Conservation (phyloP, 2,888 invertebrate genomes). For the Pachydiplax longipennis region DNA sequence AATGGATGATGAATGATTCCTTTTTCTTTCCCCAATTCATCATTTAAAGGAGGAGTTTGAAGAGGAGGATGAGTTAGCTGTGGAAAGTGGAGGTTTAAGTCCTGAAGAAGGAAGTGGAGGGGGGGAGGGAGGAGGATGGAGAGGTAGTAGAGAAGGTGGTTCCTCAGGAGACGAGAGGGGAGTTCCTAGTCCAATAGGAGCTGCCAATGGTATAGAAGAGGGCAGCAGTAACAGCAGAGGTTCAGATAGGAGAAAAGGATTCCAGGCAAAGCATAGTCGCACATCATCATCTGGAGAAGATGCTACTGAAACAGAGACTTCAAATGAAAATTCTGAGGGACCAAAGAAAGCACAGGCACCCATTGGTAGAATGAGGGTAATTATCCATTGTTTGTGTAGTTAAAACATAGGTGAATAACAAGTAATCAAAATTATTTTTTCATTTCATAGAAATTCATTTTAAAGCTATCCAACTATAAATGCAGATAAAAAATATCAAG, state of each 20-base stretch:
- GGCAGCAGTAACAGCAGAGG: background rate
- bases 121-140: slow-evolving; percentile 8
- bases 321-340: slow-evolving; percentile 26
- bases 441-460: too few relatives aligned
- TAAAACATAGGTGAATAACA: background rate
- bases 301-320: background rate
- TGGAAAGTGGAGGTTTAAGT: background rate
- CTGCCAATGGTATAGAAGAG: slow-evolving; percentile 8
- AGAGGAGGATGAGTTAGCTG: slow-evolving; percentile 41
- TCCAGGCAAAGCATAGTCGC: slow-evolving; percentile 21
- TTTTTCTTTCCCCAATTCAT: background rate
- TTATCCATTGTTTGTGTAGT: background rate
- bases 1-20: too few relatives aligned
- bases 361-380: slow-evolving; percentile 20
- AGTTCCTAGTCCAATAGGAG: background rate
- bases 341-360: slow-evolving; percentile 30
- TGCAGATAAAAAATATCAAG: too few relatives aligned
- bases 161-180: slow-evolving; percentile 29
- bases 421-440: too few relatives aligned
- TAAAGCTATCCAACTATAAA: too few relatives aligned
- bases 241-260: slow-evolving; percentile 19
- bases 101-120: slow-evolving; percentile 1
- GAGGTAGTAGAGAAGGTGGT: background rate
- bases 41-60: slow-evolving; percentile 48
- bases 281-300: slow-evolving; percentile 12